Percentiles rank a stretch among this genome's conserved stretches.
These are phyloP conservation scores for Capreolus pygargus DNA, from an alignment of 2,113 vertebrate species.

Conservation along the genomic window DNA sequence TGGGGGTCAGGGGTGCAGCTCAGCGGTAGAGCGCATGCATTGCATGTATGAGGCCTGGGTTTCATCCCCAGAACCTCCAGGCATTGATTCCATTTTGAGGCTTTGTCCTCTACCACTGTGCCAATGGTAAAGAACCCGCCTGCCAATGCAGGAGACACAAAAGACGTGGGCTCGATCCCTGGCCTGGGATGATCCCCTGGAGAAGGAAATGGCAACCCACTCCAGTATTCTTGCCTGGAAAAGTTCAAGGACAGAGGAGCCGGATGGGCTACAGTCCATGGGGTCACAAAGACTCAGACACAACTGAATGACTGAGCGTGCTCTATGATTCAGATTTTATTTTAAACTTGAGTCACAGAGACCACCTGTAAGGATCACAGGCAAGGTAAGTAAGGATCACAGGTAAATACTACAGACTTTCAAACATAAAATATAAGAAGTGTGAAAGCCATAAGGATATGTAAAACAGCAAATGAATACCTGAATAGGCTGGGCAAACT, in stretches of 20 bases:
- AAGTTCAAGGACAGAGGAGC: background rate
- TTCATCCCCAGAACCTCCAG: background rate
- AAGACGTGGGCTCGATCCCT: background rate
- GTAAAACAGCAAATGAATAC: background rate
- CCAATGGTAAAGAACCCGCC: background rate
- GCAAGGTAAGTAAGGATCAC: background rate
- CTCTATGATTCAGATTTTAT: background rate
- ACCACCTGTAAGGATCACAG: background rate
- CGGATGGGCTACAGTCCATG: background rate
- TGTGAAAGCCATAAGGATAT: background rate
- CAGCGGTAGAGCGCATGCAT: accelerated
- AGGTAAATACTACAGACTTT: background rate
- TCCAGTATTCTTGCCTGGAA: background rate
- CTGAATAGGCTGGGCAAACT: background rate
- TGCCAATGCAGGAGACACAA: background rate
- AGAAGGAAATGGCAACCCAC: background rate
- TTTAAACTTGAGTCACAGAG: background rate
- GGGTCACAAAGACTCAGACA: background rate
- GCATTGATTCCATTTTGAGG: background rate
- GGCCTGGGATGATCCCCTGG: background rate
- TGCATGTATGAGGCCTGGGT: background rate
- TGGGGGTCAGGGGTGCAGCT: background rate
- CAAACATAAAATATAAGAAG: background rate
- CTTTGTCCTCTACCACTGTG: background rate
- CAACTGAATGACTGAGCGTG: background rate